Conservation (phyloP, 2,797 vertebrate genomes). For the Geotrypetes seraphini region DNA sequence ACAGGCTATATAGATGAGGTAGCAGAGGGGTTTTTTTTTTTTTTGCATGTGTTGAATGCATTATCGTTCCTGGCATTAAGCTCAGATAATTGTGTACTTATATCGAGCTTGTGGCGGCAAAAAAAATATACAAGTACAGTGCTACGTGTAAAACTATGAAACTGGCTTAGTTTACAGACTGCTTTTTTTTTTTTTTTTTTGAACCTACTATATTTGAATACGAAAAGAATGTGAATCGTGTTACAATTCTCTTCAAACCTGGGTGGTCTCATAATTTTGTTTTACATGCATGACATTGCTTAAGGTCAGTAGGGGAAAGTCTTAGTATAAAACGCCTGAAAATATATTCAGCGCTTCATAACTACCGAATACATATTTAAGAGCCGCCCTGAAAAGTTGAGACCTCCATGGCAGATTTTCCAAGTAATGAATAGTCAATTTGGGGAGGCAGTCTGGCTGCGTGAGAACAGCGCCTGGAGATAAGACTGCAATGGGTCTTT, state of each 20-base stretch:
- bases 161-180: conserved; percentile 52
- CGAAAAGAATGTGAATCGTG: conserved; percentile 65
- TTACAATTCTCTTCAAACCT: conserved; percentile 61
- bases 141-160: conserved; percentile 52
- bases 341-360: conserved; percentile 75
- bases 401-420: conserved; percentile 72
- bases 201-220: conserved; percentile 57
- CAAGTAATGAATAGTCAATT: conserved; percentile 59
- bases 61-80: conserved; percentile 54
- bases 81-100: conserved; percentile 65
- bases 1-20: conserved; percentile 36
- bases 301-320: conserved; percentile 71
- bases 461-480: conserved; percentile 54
- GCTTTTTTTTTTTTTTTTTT: conserved; percentile 38
- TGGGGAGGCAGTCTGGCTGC: conserved; percentile 55
- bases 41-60: conserved; percentile 41
- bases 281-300: conserved; percentile 69
- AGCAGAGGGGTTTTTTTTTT: conserved; percentile 47
- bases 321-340: conserved; percentile 66
- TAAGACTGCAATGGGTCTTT: conserved; percentile 44
- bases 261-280: conserved; percentile 74
- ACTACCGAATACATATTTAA: conserved; percentile 68
- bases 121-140: conserved; percentile 50
- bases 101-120: conserved; percentile 52
- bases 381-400: conserved; percentile 60